Conservation (phyloP, 1,140 invertebrate species). For the Drosophila yakuba region DNA sequence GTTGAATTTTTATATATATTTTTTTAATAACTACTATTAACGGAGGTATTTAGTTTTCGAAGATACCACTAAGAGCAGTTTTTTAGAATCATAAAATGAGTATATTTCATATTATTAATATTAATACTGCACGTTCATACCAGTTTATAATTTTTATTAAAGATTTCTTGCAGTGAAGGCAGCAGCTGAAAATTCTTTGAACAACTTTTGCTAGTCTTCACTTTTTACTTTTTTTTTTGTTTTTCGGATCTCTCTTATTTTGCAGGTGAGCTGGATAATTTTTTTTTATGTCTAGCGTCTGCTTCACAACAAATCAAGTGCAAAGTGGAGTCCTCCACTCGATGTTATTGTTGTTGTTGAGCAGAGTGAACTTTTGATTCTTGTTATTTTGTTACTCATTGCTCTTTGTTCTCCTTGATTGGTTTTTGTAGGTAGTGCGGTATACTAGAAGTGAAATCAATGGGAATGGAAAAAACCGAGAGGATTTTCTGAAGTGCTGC, state of each 20-base stretch:
- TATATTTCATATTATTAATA: too few relatives aligned
- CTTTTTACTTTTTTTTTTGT: conserved; percentile 3
- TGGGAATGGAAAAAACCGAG: conserved; percentile 24
- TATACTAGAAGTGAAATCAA: conserved; percentile 48
- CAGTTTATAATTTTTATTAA: not conserved
- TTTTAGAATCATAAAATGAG: too few relatives aligned
- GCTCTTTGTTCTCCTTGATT: conserved; percentile 40
- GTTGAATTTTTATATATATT: too few relatives aligned
- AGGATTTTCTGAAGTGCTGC: conserved; percentile 15
- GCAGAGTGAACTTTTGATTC: conserved; percentile 55
- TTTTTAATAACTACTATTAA: too few relatives aligned
- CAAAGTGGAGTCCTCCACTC: conserved; percentile 48
- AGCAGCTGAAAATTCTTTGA: conserved; percentile 37
- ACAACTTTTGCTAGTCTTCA: conserved; percentile 32
- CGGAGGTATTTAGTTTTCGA: too few relatives aligned
- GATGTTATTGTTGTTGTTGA: conserved; percentile 37
- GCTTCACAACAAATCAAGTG: conserved; percentile 70
- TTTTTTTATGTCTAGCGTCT: conserved; percentile 48
- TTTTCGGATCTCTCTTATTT: conserved; percentile 26
- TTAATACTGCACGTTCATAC: too few relatives aligned
- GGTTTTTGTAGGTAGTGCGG: conserved; percentile 58
- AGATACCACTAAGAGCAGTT: too few relatives aligned
- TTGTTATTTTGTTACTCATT: conserved; percentile 41
- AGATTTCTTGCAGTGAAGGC: conserved; percentile 8
- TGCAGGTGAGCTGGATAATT: conserved; percentile 37